These are phyloP conservation scores for Tetrax tetrax DNA, from an alignment of 2,113 vertebrate species.

Conservation along the genomic window DNA sequence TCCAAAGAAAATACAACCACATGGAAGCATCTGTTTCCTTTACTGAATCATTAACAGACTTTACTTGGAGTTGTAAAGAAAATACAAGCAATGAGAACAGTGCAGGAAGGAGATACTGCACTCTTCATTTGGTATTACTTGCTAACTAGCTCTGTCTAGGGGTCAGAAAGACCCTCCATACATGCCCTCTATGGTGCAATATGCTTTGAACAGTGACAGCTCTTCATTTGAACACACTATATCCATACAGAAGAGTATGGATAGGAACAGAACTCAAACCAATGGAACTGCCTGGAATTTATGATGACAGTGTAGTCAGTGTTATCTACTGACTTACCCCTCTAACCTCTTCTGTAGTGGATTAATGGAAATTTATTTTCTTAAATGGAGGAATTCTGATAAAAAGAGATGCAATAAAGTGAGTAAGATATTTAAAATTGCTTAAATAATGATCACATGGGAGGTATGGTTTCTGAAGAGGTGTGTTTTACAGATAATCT, in stretches of 20 bases:
- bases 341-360: neutral
- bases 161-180: neutral
- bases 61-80: neutral
- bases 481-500: neutral
- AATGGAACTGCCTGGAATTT: neutral
- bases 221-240: neutral
- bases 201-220: neutral
- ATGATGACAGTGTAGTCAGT: neutral
- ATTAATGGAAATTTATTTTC: neutral
- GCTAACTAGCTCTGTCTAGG: neutral
- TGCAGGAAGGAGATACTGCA: neutral
- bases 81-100: neutral
- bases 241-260: neutral
- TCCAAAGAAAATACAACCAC: neutral
- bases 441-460: neutral
- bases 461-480: neutral
- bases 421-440: neutral
- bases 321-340: neutral
- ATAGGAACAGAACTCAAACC: neutral
- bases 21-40: neutral
- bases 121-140: neutral
- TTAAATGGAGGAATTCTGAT: neutral
- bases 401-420: neutral
- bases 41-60: neutral
- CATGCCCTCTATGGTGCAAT: neutral